Evolutionary conservation across 1,140 invertebrate genomes (phyloP).

Genomic region (Polypedilum vanderplanki): DNA sequence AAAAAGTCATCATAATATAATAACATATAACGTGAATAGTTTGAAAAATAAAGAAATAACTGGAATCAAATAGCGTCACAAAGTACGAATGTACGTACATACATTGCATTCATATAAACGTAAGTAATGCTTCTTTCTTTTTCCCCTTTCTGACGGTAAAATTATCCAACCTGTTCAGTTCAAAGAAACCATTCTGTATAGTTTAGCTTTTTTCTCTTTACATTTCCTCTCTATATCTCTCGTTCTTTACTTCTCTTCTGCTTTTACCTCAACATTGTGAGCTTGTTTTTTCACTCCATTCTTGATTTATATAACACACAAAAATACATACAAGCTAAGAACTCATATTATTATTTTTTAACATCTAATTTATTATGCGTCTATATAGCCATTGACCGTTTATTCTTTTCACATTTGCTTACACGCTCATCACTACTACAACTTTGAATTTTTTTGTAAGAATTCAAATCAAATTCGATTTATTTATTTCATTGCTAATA

Average conservation of each 20-base stretch:
- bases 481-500: too few relatives aligned
- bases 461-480: too few relatives aligned
- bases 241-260: neutral
- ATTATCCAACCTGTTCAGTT: conserved; percentile 17
- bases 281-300: neutral
- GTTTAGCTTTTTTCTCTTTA: neutral
- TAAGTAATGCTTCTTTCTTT: neutral
- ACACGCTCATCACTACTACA: neutral
- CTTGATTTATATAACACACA: neutral
- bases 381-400: conserved; percentile 10
- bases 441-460: neutral
- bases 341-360: neutral
- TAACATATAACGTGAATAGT: neutral
- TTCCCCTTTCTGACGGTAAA: neutral
- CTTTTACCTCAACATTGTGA: neutral
- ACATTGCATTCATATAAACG: neutral
- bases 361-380: conserved; percentile 19
- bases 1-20: neutral
- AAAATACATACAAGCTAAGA: neutral
- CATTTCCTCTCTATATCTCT: neutral
- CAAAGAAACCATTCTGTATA: neutral
- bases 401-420: neutral
- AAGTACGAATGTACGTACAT: neutral
- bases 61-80: neutral
- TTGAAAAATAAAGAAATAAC: neutral